Percentiles rank a stretch among this genome's conserved stretches.
These are phyloP conservation scores for Apodemia hepburni DNA, from an alignment of 2,888 invertebrate species.

Conservation along the genomic window DNA sequence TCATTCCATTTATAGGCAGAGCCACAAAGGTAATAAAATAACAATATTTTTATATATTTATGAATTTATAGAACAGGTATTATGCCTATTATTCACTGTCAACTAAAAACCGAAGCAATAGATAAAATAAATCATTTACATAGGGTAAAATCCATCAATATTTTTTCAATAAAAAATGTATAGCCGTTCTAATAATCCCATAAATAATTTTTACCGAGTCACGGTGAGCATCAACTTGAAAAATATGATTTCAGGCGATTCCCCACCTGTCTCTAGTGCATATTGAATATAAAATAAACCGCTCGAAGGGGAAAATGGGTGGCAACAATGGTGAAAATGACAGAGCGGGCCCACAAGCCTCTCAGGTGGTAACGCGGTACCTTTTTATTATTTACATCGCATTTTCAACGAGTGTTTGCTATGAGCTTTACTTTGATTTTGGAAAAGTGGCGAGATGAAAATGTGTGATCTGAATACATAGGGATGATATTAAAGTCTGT, in stretches of 20 bases:
- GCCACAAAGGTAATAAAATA: too few species aligned
- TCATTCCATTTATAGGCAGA: too few species aligned
- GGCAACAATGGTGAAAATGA: constrained; percentile 64
- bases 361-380: constrained; percentile 45
- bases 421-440: constrained; percentile 75
- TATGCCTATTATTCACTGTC: background rate
- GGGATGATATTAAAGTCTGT: constrained; percentile 41
- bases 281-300: constrained; percentile 76
- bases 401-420: constrained; percentile 79
- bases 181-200: constrained; percentile 20
- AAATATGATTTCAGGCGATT: constrained; percentile 63
- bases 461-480: constrained; percentile 72
- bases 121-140: background rate
- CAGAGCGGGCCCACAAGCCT: constrained; percentile 49
- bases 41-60: background rate
- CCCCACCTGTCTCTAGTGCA: constrained; percentile 60
- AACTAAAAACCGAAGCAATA: background rate
- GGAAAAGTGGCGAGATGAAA: constrained; percentile 65
- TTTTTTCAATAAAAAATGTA: constrained; percentile 14
- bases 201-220: constrained; percentile 43
- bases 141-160: background rate
- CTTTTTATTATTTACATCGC: constrained; percentile 78
- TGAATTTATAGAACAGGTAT: background rate
- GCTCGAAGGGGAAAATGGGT: constrained; percentile 55
- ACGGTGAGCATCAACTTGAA: constrained; percentile 31